Conservation (phyloP, 1,140 invertebrate species). For the Holotrichia oblita region DNA sequence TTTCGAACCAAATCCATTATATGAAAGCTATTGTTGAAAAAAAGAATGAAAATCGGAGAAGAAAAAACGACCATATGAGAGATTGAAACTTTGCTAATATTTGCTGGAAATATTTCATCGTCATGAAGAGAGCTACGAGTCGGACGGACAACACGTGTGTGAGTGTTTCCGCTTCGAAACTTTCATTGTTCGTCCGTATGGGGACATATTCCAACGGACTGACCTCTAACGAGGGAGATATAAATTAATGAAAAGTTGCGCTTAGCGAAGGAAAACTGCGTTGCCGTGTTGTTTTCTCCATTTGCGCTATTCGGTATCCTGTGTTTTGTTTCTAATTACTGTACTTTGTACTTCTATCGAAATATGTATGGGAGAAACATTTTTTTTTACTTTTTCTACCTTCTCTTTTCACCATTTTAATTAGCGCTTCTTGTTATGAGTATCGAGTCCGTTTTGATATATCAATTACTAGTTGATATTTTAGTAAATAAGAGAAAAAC, state of each 20-base stretch:
- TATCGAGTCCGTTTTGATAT: too few relatives aligned
- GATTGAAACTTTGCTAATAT: constrained; percentile 12
- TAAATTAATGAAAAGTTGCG: constrained; percentile 1
- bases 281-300: not conserved
- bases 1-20: too few relatives aligned
- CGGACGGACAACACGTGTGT: not conserved
- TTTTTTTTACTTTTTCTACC: too few relatives aligned
- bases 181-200: not conserved
- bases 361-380: too few relatives aligned
- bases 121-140: not conserved
- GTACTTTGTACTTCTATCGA: not conserved
- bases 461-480: too few relatives aligned
- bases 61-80: not conserved
- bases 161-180: constrained; percentile 5
- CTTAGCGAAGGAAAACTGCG: not conserved
- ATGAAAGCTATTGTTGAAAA: too few relatives aligned
- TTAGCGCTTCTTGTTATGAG: too few relatives aligned
- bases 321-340: not conserved
- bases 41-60: too few relatives aligned
- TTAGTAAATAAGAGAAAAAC: too few relatives aligned
- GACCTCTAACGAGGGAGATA: constrained; percentile 11
- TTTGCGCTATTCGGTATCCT: not conserved
- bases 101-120: constrained; percentile 8
- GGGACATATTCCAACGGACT: constrained; percentile 8
- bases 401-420: too few relatives aligned